phyloP scores from a whole-genome alignment of 2,113 vertebrate genomes.

The Notarius quadriscutis region DNA sequence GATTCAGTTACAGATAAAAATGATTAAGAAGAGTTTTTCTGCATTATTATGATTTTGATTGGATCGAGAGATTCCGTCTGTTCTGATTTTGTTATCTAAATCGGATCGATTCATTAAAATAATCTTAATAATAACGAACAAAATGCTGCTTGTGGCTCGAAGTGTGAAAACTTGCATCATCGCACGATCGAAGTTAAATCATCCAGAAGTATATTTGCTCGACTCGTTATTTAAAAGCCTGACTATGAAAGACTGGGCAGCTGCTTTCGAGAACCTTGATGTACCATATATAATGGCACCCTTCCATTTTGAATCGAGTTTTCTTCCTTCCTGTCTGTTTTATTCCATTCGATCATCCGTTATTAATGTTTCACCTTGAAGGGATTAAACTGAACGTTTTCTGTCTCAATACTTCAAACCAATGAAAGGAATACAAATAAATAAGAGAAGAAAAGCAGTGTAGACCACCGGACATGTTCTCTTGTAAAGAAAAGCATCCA shows the following conservation, averaged over 20 bases:
- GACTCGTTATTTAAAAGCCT: neutral
- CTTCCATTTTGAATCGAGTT: too few species aligned
- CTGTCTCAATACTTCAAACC: neutral
- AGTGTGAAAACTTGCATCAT: neutral
- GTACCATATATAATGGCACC: neutral
- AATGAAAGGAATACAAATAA: neutral
- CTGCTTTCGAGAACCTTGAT: neutral
- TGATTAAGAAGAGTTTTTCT: neutral
- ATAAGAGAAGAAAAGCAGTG: too few species aligned
- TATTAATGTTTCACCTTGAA: neutral
- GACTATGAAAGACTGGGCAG: too few species aligned
- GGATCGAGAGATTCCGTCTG: neutral
- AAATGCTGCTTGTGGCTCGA: neutral
- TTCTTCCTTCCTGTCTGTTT: neutral
- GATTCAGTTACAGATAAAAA: neutral
- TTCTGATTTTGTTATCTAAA: neutral
- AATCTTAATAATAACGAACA: neutral
- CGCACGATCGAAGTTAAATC: neutral
- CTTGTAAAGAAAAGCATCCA: neutral
- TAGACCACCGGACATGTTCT: neutral
- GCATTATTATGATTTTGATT: too few species aligned
- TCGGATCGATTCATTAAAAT: neutral
- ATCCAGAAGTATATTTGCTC: neutral
- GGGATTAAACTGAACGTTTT: neutral
- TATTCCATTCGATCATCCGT: neutral